phyloP scores from a whole-genome alignment of 2,888 invertebrate species.

The Plebejus anna region DNA sequence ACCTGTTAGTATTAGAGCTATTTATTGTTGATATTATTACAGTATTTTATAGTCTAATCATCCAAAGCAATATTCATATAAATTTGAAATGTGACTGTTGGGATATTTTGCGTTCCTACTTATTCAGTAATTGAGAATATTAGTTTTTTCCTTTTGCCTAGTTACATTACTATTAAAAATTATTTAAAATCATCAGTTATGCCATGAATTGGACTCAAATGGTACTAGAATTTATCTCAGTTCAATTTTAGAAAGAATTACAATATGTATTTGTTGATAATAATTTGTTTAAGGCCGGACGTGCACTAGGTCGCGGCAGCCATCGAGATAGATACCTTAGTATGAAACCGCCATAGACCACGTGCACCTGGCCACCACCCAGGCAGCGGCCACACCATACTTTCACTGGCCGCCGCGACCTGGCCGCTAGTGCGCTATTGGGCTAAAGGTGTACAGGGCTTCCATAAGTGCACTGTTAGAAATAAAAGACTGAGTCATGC shows the following conservation, averaged over 20 bases:
- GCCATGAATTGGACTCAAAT: no score
- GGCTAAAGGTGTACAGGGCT: slow-evolving; percentile 39
- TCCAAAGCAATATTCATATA: neutral
- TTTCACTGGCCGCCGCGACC: no score
- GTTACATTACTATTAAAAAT: no score
- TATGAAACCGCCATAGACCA: no score
- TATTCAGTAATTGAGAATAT: no score
- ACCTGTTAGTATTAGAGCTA: neutral
- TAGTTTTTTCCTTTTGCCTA: no score
- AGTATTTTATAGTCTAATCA: neutral
- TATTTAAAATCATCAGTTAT: no score
- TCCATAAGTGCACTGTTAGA: slow-evolving; percentile 40
- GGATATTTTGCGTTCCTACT: neutral
- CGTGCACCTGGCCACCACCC: no score
- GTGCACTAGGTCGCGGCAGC: no score
- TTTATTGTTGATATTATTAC: neutral
- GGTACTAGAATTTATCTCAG: neutral
- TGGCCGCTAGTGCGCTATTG: no score
- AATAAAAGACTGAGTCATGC: slow-evolving; percentile 75
- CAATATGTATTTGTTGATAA: neutral
- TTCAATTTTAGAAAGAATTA: neutral
- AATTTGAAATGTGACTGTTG: neutral
- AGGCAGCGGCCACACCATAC: no score
- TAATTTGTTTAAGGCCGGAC: neutral
- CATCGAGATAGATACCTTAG: no score